Base-by-base conservation (phyloP, 2,797 vertebrate species). In the Phataginus tetradactyla region DNA sequence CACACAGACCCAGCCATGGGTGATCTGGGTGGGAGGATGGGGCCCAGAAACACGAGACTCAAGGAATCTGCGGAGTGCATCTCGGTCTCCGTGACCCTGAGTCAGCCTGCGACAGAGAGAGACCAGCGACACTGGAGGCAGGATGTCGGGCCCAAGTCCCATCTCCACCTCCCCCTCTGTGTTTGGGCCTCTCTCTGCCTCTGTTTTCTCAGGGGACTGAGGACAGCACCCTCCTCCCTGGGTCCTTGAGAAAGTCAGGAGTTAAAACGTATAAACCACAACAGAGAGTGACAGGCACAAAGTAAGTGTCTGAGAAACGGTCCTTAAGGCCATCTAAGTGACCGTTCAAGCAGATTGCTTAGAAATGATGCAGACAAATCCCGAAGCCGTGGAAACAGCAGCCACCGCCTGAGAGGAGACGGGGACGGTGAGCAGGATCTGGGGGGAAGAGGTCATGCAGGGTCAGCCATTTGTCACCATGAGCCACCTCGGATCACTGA, bases 281-380 rank as follows among this genome's bases (percentile, higher is more conserved):
- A n/a, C 0, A 0, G 27, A 45, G 59, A 63, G 3, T 2, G 7
- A 55, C 53, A 20, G 34, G 27, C n/a, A 21, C 14, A 20, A 15
- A 3, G 15, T 10, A 53, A 4, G 14, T 18, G 32, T 45, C 37
- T 13, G 55, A 21, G 21, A 77, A 23, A 64, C 25, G 68, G 69
- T 23, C 1, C 29, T 11, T 0, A 14, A 32, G 27, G 27, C 29
- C n/a, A 37, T 6, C 32, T 37, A 4, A 11, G 18, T 0, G 13
- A 34, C 32, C 2, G 17, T 18, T 32, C 9, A 69, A 53, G 49
- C 42, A 72, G 75, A 66, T 2, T 11, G 11, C 1, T 57, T 32
- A 39, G 59, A 66, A 57, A 29, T 3, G 11, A 37, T 15, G 7
- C 39, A 29, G 66, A 68, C 37, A 68, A 81, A 32, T 12, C 32